phyloP scores from a whole-genome alignment of 1,140 invertebrate genomes.

The Drosophila saltans region DNA sequence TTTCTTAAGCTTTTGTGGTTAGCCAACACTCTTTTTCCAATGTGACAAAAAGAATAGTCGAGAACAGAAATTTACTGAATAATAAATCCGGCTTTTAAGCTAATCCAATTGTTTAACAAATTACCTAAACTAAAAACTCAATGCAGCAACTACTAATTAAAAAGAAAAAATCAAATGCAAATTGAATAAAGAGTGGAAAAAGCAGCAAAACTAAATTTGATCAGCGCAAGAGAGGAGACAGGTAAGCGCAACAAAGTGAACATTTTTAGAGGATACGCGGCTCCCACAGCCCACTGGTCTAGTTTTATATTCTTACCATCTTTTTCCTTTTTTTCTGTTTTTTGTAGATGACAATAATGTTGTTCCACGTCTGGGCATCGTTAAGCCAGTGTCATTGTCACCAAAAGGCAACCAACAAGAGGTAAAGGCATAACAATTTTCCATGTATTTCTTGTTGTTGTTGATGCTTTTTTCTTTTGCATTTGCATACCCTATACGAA shows the following conservation, averaged over 20 bases:
- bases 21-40: slow-evolving; percentile 1
- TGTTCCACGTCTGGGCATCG: slow-evolving; percentile 60
- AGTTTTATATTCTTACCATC: neutral
- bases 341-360: slow-evolving; percentile 70
- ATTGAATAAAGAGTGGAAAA: neutral
- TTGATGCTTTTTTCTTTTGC: neutral
- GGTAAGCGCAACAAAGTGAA: slow-evolving; percentile 34
- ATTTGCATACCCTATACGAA: slow-evolving; percentile 1
- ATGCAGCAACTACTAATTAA: slow-evolving; percentile 20
- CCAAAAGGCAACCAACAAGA: slow-evolving; percentile 17
- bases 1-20: neutral
- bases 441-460: too few species aligned
- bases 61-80: slow-evolving; percentile 43
- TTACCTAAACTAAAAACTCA: slow-evolving; percentile 21
- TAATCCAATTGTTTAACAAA: slow-evolving; percentile 37
- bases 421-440: slow-evolving; percentile 25
- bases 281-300: slow-evolving; percentile 68
- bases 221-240: neutral
- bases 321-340: neutral
- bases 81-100: slow-evolving; percentile 32
- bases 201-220: slow-evolving; percentile 58
- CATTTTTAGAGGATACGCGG: slow-evolving; percentile 51
- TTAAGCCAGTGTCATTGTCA: slow-evolving; percentile 70
- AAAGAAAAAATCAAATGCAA: neutral
- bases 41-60: neutral